Percentiles rank a stretch among this genome's conserved stretches.
Evolutionary conservation across 2,888 invertebrate species (phyloP).

Genomic region (Agrochola lychnidis): DNA sequence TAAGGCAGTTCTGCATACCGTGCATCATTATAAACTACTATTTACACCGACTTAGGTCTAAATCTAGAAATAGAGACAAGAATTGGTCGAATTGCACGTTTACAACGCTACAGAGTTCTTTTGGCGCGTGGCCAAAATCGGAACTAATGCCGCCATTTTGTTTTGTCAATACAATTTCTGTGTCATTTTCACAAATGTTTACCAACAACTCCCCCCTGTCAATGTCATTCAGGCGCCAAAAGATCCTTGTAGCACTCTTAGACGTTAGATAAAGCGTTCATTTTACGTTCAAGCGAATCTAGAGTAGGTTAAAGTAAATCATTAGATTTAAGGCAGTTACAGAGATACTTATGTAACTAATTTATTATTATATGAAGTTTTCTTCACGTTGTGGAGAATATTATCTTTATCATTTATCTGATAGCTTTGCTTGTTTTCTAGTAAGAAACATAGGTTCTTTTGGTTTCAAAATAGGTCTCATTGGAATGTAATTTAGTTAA

Average conservation of each 20-base stretch:
- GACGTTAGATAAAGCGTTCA: constrained; percentile 80
- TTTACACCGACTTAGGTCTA: constrained; percentile 76
- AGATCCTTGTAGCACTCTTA: constrained; percentile 44
- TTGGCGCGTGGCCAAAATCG: neutral
- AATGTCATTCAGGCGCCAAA: neutral
- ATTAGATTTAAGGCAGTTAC: constrained; percentile 62
- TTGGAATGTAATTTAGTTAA: constrained; percentile 12
- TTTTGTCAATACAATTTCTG: neutral
- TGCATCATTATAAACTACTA: constrained; percentile 81
- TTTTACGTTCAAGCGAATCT: constrained; percentile 70
- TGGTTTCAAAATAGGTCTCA: neutral
- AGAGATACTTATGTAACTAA: constrained; percentile 50
- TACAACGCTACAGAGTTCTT: constrained; percentile 26
- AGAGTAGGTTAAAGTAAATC: constrained; percentile 58
- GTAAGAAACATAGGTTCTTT: neutral
- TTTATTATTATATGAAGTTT: constrained; percentile 15
- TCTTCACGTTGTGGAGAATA: constrained; percentile 9
- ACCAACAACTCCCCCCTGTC: neutral
- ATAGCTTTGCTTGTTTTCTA: neutral
- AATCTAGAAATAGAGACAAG: constrained; percentile 75
- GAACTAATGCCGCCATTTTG: neutral
- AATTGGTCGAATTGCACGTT: constrained; percentile 85
- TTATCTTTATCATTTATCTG: neutral
- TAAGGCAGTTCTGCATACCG: constrained; percentile 89
- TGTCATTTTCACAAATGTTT: neutral